Evolutionary conservation across 2,888 invertebrate genomes (phyloP), one percentile per base, ranked within the genome.

Genomic region (Drosophila hamatofila): DNA sequence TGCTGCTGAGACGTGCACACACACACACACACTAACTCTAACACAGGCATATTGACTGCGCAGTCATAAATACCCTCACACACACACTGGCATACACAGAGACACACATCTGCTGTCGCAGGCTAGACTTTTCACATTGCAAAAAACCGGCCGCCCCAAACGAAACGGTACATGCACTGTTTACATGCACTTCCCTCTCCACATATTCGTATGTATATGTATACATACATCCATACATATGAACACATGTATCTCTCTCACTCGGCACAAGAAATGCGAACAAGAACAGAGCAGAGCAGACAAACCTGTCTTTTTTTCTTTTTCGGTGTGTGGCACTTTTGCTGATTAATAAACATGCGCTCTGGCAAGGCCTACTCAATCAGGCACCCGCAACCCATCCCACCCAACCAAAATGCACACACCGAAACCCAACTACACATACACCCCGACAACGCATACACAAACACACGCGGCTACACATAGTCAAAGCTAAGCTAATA

Each of bases 321-420:
- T 57, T 56, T 65, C 64, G 63, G 42, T 78, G 72, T 76, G 69
- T 77, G 74, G 79, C 70, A 77, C 67, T 74, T 79, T 66, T 83
- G 65, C 85, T 83, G 83, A 88, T 84, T 84, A 84, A 88, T 84
- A 84, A 84, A 84, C 84, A 84, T 84, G 84, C 84, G 84, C 84
- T 84, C 85, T 85, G 74, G 81, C 76, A 72, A 81, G 81, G 88
- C 84, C 88, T 88, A 83, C 77, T 79, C 85, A 84, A 88, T 83
- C 81, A 85, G 85, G 61, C 70, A 69, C 71, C 58, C 77, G 69
- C 72, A 73, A 44, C 56, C 42, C 70, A 48, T 62, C 54, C 62
- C 57, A 33, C 60, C 70, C 58, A 64, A 18, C 46, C 56, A 46
- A 55, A 64, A 18, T 72, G 65, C 62, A 69, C 62, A 77, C 63